Percentiles rank a stretch among this genome's conserved stretches.
These are phyloP conservation scores for Crocidura indochinensis DNA, from an alignment of 2,797 vertebrate species.

Conservation along the genomic window DNA sequence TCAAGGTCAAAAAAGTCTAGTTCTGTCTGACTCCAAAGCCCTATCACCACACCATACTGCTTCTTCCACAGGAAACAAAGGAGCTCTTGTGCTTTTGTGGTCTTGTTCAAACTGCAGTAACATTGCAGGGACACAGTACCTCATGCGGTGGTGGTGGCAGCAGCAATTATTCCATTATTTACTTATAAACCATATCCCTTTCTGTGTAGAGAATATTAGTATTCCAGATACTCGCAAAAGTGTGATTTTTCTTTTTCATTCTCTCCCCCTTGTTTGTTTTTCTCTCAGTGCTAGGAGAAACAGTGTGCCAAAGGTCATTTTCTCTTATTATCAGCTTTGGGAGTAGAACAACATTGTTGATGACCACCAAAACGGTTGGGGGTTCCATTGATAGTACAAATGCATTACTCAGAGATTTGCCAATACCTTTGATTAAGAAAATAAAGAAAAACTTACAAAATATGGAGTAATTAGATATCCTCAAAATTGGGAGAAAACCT, in stretches of 20 bases:
- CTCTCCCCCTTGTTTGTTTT: not conserved
- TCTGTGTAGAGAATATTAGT: constrained; percentile 39
- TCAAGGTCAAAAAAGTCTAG: constrained; percentile 1
- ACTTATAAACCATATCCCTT: constrained; percentile 55
- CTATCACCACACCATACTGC: not conserved
- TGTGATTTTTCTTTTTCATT: constrained; percentile 36
- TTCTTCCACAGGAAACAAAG: not conserved
- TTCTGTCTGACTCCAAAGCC: constrained; percentile 3
- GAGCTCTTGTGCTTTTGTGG: not conserved
- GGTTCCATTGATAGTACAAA: constrained; percentile 55
- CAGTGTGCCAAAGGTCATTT: not conserved
- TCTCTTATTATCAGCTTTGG: constrained; percentile 45
- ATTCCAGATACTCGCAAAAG: constrained; percentile 56
- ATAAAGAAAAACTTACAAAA: constrained; percentile 48
- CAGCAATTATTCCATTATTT: constrained; percentile 4
- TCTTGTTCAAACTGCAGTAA: not conserved
- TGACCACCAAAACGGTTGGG: constrained; percentile 3
- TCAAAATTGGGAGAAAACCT: constrained; percentile 35
- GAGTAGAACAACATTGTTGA: constrained; percentile 30
- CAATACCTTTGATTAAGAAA: constrained; percentile 42
- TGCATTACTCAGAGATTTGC: constrained; percentile 32
- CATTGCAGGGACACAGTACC: not conserved
- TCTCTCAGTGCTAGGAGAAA: constrained; percentile 6
- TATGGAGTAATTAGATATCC: constrained; percentile 36
- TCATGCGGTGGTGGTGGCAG: not conserved